phyloP scores from a whole-genome alignment of 2,797 vertebrate species.

The Diplodus puntazzo region DNA sequence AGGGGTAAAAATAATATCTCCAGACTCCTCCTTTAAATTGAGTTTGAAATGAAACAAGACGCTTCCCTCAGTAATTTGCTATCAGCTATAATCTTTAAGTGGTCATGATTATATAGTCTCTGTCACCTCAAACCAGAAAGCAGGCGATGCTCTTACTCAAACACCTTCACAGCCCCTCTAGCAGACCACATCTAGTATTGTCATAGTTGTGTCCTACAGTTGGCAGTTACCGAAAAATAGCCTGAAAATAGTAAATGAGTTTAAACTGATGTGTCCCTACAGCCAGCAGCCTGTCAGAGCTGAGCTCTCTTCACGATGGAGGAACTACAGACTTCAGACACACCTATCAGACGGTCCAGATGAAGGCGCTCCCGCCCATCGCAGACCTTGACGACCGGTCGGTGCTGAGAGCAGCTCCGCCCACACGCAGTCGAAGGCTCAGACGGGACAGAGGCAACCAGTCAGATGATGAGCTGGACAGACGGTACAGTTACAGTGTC shows the following conservation, averaged over 20 bases:
- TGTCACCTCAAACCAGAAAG: neutral
- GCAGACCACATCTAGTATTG: neutral
- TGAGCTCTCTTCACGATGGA: conserved; percentile 94
- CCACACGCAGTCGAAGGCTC: conserved; percentile 54
- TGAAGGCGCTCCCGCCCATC: conserved; percentile 90
- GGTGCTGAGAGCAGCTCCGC: conserved; percentile 62
- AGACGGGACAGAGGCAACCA: conserved; percentile 70
- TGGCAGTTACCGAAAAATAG: neutral
- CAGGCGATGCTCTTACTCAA: neutral
- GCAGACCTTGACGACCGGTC: conserved; percentile 86
- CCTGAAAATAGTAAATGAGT: neutral
- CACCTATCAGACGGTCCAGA: conserved; percentile 89
- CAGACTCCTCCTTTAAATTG: neutral
- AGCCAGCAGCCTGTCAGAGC: conserved; percentile 94
- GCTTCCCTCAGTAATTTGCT: conserved; percentile 3
- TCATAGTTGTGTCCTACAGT: neutral
- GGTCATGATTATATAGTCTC: conserved; percentile 10
- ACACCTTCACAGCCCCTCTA: neutral
- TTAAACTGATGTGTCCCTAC: conserved; percentile 53
- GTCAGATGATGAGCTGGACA: conserved; percentile 81
- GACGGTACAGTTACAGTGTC: conserved; percentile 62
- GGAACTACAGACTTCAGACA: conserved; percentile 90
- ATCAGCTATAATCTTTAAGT: conserved; percentile 8
- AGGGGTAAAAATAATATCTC: neutral
- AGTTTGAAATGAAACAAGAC: neutral